Conservation (phyloP, 2,797 vertebrate species). For the Notamacropus eugenii region DNA sequence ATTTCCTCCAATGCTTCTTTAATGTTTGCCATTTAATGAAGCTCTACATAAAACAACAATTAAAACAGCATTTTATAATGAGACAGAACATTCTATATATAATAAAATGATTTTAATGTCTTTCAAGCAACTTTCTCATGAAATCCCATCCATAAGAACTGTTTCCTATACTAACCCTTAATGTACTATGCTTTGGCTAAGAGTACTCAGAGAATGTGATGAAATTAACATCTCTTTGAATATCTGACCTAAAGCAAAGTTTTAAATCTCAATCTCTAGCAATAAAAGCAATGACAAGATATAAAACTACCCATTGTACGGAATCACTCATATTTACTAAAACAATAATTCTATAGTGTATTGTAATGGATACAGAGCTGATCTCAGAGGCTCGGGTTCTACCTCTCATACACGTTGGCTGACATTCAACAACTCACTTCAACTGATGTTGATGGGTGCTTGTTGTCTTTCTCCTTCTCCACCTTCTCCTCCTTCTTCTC, state of each 20-base stretch:
- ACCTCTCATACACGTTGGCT: not conserved
- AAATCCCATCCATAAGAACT: not conserved
- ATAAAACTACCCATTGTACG: not conserved
- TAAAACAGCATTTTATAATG: not conserved
- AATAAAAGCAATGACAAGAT: not conserved
- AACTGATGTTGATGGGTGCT: too few species aligned
- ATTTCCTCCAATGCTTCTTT: not conserved
- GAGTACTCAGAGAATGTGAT: not conserved
- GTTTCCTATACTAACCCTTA: not conserved
- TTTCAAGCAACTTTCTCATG: not conserved
- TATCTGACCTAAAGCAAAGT: not conserved
- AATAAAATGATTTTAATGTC: not conserved
- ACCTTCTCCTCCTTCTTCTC: too few species aligned
- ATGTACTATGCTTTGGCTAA: not conserved
- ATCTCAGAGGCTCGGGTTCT: not conserved
- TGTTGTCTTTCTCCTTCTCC: accelerated
- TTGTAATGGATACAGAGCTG: not conserved
- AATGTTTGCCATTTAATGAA: not conserved
- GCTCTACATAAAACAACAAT: not conserved
- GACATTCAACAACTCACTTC: too few species aligned
- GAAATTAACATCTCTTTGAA: not conserved
- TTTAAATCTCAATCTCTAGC: not conserved
- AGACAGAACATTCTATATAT: not conserved
- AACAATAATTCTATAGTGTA: not conserved
- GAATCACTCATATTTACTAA: not conserved